Base-by-base conservation (phyloP, 1,140 invertebrate genomes). In the Geopemphigus sp. region DNA sequence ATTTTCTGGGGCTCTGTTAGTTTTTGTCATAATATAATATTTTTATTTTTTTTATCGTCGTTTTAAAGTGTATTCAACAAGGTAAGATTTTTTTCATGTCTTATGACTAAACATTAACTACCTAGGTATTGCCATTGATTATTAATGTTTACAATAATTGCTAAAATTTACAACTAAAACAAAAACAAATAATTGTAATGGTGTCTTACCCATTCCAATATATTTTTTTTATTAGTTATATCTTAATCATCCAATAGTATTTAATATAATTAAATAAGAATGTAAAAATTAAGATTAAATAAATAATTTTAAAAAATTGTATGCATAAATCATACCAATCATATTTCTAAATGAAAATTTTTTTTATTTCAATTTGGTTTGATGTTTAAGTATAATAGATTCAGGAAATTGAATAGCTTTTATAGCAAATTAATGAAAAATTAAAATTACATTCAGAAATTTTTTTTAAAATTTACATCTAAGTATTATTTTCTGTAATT, bases 71-170 rank as follows among this genome's bases (percentile, higher is more conserved):
- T 14, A 57, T 57, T 47, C 14, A 39, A 59, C 54, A 76, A 76
- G 72, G 72, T 76, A 76, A 76, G 72, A 59, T 22, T 59, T 72
- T 68, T 68, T 39, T 24, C 14, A 22, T 66, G 39, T 11, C 45
- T 39, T 4, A 39, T 39, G 32, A 39, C 32, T 39, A 8, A 39
- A 39, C 3, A 8, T 39, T 39, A 19, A 57, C 5, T 15, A 47
- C 39, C n/a, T 47, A 47, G 5, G 5, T 68, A 24, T 47, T 32
- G 14, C 24, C 24, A 68, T 15, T 50, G 22, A 50, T 50, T 50
- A 26, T 68, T 50, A 66, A 45, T 22, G 39, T 45, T 22, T 10
- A 22, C 32, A 64, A 63, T 32, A 12, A 32, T 32, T n/a, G 1
- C 47, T 63, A 63, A 63, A 32, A 19, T 5, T 57, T 57, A 4